phyloP scores from a whole-genome alignment of 2,113 vertebrate genomes.

The Nipponia nippon region DNA sequence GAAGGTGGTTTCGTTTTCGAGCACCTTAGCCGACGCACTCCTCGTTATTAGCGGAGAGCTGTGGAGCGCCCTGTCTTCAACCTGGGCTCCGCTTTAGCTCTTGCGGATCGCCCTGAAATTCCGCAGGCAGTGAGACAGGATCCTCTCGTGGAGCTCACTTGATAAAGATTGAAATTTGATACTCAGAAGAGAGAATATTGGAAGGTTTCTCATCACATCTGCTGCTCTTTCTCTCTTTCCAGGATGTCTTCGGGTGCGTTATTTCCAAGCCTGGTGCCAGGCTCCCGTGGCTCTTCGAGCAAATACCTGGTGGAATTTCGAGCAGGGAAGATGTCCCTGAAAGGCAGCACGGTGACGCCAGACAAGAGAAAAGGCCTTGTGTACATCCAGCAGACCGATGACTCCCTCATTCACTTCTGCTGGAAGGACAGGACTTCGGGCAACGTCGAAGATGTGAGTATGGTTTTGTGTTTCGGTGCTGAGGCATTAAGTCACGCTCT shows the following conservation, averaged over 20 bases:
- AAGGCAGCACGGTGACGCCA: constrained; percentile 93
- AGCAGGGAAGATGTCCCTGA: constrained; percentile 94
- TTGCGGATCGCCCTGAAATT: background rate
- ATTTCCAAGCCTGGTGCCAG: constrained; percentile 95
- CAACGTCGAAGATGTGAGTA: constrained; percentile 90
- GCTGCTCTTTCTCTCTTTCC: background rate
- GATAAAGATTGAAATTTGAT: background rate
- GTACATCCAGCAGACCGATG: constrained; percentile 96
- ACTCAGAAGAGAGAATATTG: accelerated
- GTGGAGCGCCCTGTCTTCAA: no score
- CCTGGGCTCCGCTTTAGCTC: background rate
- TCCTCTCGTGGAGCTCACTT: background rate
- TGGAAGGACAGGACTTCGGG: constrained; percentile 95
- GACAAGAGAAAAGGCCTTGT: constrained; percentile 96
- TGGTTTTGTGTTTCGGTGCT: background rate
- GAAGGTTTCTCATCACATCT: background rate
- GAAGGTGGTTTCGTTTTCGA: background rate
- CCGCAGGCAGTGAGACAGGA: background rate
- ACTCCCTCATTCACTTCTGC: constrained; percentile 97
- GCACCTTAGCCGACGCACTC: background rate
- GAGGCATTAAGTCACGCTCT: background rate
- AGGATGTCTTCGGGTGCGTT: constrained; percentile 94
- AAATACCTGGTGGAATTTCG: constrained; percentile 97
- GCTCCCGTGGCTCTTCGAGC: constrained; percentile 90
- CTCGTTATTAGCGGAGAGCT: accelerated